Percentiles rank a stretch among this genome's conserved stretches.
phyloP scores from a whole-genome alignment of 2,113 vertebrate genomes.

The Urocynchramus pylzowi region DNA sequence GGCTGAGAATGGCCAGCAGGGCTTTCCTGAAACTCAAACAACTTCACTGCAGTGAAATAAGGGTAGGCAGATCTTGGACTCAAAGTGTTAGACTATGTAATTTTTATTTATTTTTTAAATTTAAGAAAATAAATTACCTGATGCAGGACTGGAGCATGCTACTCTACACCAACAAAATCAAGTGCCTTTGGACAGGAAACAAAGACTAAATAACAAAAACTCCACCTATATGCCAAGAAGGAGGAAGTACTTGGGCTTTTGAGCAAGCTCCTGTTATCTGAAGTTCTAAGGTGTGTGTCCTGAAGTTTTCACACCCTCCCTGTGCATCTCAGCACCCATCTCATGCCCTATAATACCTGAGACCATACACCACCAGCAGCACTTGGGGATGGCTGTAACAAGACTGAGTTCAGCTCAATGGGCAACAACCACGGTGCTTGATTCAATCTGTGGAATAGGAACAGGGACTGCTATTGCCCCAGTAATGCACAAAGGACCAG shows the following conservation, averaged over 20 bases:
- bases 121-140: not conserved
- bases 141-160: not conserved
- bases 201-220: not conserved
- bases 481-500: not conserved
- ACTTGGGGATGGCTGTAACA: not conserved
- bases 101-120: not conserved
- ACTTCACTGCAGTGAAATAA: not conserved
- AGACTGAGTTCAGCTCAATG: not conserved
- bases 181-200: not conserved
- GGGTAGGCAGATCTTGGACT: not conserved
- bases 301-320: not conserved
- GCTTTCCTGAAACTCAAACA: not conserved
- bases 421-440: not conserved
- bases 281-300: not conserved
- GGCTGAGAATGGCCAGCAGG: not conserved
- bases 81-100: not conserved
- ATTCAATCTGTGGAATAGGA: not conserved
- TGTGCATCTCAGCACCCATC: not conserved
- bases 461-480: not conserved
- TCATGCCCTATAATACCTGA: not conserved
- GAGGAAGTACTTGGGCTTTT: not conserved
- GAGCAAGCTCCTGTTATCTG: not conserved
- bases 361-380: fast-evolving
- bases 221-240: not conserved
- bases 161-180: not conserved